Evolutionary conservation across 2,797 vertebrate genomes (phyloP).

Genomic region (Protonibea diacanthus): DNA sequence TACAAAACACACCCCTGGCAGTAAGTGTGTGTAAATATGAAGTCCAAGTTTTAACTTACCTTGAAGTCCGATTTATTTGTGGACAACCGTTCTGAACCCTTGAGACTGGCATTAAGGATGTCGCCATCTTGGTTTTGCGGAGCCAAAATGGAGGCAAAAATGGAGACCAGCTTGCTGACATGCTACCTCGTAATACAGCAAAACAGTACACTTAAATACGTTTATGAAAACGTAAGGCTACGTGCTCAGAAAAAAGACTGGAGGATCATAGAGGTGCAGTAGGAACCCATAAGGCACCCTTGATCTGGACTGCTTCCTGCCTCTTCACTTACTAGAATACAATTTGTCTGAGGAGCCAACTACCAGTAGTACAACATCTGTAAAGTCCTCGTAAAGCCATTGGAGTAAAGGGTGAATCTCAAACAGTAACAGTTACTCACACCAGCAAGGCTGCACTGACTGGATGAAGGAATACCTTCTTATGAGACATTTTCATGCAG

Average conservation of each 20-base stretch:
- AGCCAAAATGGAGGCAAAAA: no score
- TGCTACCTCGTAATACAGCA: no score
- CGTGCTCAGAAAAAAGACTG: slow-evolving; percentile 19
- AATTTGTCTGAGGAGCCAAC: slow-evolving; percentile 39
- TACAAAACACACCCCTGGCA: no score
- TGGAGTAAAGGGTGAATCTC: slow-evolving; percentile 23
- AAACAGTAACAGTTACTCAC: slow-evolving; percentile 8
- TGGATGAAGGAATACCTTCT: background rate
- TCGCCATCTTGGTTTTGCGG: no score
- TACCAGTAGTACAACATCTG: slow-evolving; percentile 24
- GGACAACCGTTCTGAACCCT: no score
- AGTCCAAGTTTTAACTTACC: no score
- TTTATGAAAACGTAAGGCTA: slow-evolving; percentile 5
- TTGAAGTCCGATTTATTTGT: no score
- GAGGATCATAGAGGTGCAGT: slow-evolving; percentile 20
- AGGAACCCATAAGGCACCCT: slow-evolving; percentile 4
- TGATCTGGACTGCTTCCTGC: slow-evolving; percentile 25
- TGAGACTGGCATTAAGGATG: no score
- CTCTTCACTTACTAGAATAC: slow-evolving; percentile 9
- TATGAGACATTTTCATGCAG: background rate
- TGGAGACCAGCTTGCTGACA: no score
- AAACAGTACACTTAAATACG: no score
- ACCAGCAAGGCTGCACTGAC: slow-evolving; percentile 26
- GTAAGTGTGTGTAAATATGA: no score
- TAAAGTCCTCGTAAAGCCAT: slow-evolving; percentile 31